These are phyloP conservation scores for Agrotis exclamationis DNA, from an alignment of 2,888 invertebrate genomes.

Conservation along the genomic window DNA sequence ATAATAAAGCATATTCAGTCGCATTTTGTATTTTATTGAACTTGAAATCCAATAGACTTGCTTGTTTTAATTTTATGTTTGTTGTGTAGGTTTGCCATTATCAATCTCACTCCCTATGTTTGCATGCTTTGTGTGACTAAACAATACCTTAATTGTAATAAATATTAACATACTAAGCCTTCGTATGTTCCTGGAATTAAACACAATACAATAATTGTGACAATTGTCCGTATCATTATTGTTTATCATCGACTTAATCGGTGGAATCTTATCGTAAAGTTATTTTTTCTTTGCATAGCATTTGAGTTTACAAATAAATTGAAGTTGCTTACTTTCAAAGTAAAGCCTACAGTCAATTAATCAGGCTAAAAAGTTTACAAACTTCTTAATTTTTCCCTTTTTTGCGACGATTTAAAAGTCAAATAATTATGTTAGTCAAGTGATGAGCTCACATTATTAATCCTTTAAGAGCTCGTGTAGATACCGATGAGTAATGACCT, in stretches of 20 bases:
- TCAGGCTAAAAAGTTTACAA: neutral
- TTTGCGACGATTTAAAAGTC: constrained; percentile 8
- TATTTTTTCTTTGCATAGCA: constrained; percentile 56
- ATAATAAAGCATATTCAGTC: constrained; percentile 89
- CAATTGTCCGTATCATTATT: constrained; percentile 16
- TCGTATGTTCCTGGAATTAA: constrained; percentile 31
- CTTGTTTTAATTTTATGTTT: constrained; percentile 82
- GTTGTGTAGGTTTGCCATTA: constrained; percentile 91
- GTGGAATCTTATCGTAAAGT: constrained; percentile 17
- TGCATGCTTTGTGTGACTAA: constrained; percentile 66
- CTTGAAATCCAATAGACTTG: constrained; percentile 70
- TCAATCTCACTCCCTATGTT: constrained; percentile 69
- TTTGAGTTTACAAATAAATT: constrained; percentile 22
- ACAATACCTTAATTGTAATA: constrained; percentile 51
- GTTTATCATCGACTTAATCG: constrained; percentile 8
- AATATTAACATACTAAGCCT: constrained; percentile 54
- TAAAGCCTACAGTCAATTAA: constrained; percentile 9
- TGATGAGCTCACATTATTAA: constrained; percentile 29
- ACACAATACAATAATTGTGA: constrained; percentile 22
- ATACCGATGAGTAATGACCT: constrained; percentile 24
- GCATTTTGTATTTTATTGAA: constrained; percentile 87
- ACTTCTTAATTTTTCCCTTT: neutral
- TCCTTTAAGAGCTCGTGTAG: constrained; percentile 7
- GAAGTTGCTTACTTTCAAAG: neutral
- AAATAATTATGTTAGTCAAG: constrained; percentile 18